phyloP scores from a whole-genome alignment of 1,140 invertebrate genomes.

The Diploscapter pachys region DNA sequence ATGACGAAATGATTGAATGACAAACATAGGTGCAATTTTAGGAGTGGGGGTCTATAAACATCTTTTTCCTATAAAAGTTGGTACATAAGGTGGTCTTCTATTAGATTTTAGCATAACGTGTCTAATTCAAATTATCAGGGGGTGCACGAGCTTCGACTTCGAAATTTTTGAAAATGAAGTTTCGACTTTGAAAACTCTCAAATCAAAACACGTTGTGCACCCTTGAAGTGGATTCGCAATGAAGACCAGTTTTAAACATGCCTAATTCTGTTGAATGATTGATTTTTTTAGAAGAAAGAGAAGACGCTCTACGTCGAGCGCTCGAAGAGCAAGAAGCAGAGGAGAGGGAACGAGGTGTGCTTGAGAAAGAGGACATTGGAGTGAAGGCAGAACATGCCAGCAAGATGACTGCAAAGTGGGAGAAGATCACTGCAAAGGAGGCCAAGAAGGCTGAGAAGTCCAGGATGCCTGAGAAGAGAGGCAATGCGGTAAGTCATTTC shows the following conservation, averaged over 20 bases:
- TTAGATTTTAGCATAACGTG: not conserved
- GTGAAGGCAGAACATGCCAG: conserved; percentile 51
- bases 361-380: conserved; percentile 28
- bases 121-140: no score
- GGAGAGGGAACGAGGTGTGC: conserved; percentile 10
- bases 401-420: conserved; percentile 59
- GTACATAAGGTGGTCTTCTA: not conserved
- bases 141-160: no score
- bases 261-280: not conserved
- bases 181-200: not conserved
- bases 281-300: conserved; percentile 46
- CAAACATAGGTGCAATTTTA: no score
- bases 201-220: not conserved
- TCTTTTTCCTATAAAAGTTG: not conserved
- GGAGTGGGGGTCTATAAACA: no score
- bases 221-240: not conserved
- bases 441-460: conserved; percentile 58
- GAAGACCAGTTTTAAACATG: not conserved
- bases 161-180: no score
- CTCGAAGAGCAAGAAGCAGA: conserved; percentile 35
- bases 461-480: conserved; percentile 53
- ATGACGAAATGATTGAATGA: not conserved
- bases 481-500: conserved; percentile 20
- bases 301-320: conserved; percentile 42
- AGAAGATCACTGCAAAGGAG: conserved; percentile 58